phyloP scores from a whole-genome alignment of 2,888 invertebrate genomes.

The Pristionchus japonicus region DNA sequence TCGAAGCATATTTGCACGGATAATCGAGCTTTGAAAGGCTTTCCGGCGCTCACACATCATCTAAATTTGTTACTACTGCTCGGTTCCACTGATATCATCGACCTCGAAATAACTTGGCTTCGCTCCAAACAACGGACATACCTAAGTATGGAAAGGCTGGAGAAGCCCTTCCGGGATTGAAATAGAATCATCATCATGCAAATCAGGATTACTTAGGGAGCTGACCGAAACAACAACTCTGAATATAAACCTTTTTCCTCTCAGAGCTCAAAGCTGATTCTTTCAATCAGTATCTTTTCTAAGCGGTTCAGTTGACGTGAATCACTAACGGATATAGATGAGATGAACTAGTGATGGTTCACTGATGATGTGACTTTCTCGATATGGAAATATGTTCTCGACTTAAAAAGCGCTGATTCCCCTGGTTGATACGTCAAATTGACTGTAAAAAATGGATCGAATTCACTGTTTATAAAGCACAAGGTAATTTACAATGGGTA shows the following conservation, averaged over 20 bases:
- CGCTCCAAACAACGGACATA: not conserved
- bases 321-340: not conserved
- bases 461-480: slow-evolving; percentile 26
- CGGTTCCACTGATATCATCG: not conserved
- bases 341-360: not conserved
- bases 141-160: not conserved
- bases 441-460: not conserved
- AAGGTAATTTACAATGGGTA: not conserved
- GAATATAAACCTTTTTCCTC: not conserved
- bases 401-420: no score
- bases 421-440: not conserved
- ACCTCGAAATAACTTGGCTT: not conserved
- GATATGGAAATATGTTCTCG: no score
- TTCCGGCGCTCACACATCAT: not conserved
- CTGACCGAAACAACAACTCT: not conserved
- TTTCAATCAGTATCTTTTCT: not conserved
- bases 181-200: not conserved
- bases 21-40: not conserved
- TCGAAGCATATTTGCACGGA: not conserved
- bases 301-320: not conserved
- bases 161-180: slow-evolving; percentile 1
- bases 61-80: not conserved
- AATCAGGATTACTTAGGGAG: not conserved
- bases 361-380: no score
- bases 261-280: not conserved